A percentile compares a stretch with the other conserved stretches of the same genome.
These are phyloP conservation scores for Planococcus citri DNA, from an alignment of 1,140 invertebrate genomes.

Conservation along the genomic window DNA sequence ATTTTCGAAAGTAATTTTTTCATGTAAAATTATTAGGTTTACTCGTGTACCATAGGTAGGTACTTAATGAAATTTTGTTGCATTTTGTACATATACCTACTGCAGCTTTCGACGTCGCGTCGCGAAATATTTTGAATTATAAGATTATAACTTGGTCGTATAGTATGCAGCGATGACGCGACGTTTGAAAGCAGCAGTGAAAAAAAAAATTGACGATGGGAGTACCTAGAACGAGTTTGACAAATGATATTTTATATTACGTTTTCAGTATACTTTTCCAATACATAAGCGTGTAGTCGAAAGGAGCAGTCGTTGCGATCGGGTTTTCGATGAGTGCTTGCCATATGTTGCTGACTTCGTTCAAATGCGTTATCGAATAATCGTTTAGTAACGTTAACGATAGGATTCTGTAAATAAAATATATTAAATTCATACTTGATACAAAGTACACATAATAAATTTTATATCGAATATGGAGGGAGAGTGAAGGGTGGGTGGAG, in stretches of 20 bases:
- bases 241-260: conserved; percentile 12
- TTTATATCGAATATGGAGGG: too few relatives aligned
- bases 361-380: conserved; percentile 8
- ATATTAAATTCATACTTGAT: conserved; percentile 1
- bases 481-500: too few relatives aligned
- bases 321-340: conserved; percentile 10
- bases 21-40: too few relatives aligned
- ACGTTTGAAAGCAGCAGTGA: too few relatives aligned
- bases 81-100: too few relatives aligned
- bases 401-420: background rate
- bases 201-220: too few relatives aligned
- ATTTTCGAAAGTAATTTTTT: too few relatives aligned
- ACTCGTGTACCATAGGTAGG: too few relatives aligned
- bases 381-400: background rate
- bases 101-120: background rate
- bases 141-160: background rate
- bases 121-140: background rate
- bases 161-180: too few relatives aligned
- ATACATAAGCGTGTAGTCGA: conserved; percentile 11
- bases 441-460: too few relatives aligned
- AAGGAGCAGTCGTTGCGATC: background rate
- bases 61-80: background rate
- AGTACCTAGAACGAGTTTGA: conserved; percentile 1
- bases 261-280: conserved; percentile 12
- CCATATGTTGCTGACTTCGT: conserved; percentile 14